Percentiles rank a stretch among this genome's conserved stretches.
Evolutionary conservation across 2,797 vertebrate genomes (phyloP).

Genomic region (Myotis daubentonii): DNA sequence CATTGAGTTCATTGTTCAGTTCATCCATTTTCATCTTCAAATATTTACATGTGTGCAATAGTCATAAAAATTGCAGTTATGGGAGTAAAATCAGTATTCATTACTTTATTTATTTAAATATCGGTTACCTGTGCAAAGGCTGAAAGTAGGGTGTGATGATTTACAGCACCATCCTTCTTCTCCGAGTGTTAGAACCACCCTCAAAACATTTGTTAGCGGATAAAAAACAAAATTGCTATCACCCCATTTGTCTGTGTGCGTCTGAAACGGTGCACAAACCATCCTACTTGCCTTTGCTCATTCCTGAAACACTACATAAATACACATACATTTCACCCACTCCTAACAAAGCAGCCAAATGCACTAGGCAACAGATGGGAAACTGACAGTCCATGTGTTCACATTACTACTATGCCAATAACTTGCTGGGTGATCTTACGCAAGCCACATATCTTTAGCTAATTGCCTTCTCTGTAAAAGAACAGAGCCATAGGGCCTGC

Average conservation of each 20-base stretch:
- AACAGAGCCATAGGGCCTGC: conserved; percentile 67
- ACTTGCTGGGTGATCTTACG: conserved; percentile 77
- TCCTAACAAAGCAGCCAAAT: conserved; percentile 71
- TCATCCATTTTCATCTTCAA: background rate
- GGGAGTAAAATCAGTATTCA: background rate
- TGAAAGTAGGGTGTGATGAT: background rate
- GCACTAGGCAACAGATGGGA: conserved; percentile 79
- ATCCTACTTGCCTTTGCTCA: conserved; percentile 62
- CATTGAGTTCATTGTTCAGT: background rate
- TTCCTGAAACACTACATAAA: conserved; percentile 75
- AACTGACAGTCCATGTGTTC: conserved; percentile 78
- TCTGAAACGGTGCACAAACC: conserved; percentile 61
- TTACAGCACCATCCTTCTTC: background rate
- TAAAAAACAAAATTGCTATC: conserved; percentile 23
- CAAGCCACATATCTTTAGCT: conserved; percentile 80
- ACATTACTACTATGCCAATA: conserved; percentile 73
- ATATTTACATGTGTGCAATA: background rate
- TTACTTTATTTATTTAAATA: background rate
- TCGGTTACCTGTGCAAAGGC: background rate
- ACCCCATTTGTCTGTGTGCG: background rate
- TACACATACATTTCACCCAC: conserved; percentile 71
- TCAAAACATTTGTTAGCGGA: background rate
- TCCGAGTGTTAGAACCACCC: background rate
- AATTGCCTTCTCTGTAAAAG: conserved; percentile 75
- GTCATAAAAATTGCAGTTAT: background rate